Percentiles rank a stretch among this genome's conserved stretches.
Evolutionary conservation across 2,113 vertebrate species (phyloP).

Genomic region (Notothenia rossii): DNA sequence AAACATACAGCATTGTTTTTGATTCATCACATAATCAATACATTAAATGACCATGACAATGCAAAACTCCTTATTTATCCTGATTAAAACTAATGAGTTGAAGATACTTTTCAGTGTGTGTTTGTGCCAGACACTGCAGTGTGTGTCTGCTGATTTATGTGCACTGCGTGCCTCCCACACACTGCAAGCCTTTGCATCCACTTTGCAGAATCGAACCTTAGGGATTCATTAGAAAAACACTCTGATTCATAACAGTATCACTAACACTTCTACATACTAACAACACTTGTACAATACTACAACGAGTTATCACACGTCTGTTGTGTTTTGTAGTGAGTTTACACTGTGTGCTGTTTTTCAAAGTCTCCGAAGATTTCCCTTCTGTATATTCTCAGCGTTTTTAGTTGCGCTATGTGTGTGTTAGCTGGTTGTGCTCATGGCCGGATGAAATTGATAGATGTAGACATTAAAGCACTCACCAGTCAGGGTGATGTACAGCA

Average conservation of each 20-base stretch:
- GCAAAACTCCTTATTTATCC: not conserved
- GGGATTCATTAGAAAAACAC: not conserved
- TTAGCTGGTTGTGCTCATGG: not conserved
- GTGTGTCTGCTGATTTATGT: conserved; percentile 54
- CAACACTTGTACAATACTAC: not conserved
- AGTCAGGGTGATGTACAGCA: conserved; percentile 75
- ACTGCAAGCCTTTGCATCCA: conserved; percentile 4
- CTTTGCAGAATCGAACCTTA: conserved; percentile 15
- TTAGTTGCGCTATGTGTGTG: no score
- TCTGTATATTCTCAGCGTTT: not conserved
- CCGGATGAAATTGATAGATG: not conserved
- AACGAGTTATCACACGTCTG: not conserved
- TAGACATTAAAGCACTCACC: conserved; percentile 59
- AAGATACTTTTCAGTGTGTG: not conserved
- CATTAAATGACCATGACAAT: not conserved
- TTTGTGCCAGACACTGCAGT: conserved; percentile 52
- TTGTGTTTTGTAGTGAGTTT: conserved; percentile 3
- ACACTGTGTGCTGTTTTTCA: not conserved
- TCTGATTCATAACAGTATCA: not conserved
- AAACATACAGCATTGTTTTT: not conserved
- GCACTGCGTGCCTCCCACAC: conserved; percentile 45
- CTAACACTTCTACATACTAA: not conserved
- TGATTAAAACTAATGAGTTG: not conserved
- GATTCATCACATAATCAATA: not conserved
- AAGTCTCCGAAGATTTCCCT: conserved; percentile 13